Evolutionary conservation across 2,888 invertebrate species (phyloP).

Genomic region (Phlogophora meticulosa): DNA sequence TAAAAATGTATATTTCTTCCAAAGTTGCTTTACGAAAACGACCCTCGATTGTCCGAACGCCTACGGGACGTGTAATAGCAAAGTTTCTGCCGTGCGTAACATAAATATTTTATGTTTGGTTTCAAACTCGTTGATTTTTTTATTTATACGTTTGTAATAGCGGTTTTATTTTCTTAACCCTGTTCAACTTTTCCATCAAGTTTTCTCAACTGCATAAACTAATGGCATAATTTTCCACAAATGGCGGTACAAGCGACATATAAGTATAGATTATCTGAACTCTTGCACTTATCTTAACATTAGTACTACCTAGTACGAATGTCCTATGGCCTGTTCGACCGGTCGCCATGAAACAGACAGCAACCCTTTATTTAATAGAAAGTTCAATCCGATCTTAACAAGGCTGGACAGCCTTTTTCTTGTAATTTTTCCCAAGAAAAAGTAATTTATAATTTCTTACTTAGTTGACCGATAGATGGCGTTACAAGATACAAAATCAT

Average conservation of each 20-base stretch:
- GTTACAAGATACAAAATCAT: slow-evolving; percentile 1
- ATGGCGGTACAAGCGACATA: slow-evolving; percentile 36
- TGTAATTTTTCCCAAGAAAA: slow-evolving; percentile 5
- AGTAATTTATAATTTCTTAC: background rate
- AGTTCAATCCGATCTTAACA: slow-evolving; percentile 41
- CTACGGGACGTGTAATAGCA: slow-evolving; percentile 35
- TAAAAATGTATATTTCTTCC: too few species aligned
- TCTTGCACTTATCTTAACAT: slow-evolving; percentile 46
- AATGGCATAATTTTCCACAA: slow-evolving; percentile 47
- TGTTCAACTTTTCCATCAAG: slow-evolving; percentile 29
- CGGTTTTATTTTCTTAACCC: slow-evolving; percentile 6
- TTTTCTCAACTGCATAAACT: slow-evolving; percentile 23
- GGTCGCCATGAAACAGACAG: slow-evolving; percentile 36
- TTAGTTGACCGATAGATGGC: slow-evolving; percentile 8
- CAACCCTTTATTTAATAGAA: slow-evolving; percentile 61
- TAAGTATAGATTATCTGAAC: slow-evolving; percentile 46
- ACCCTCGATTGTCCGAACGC: too few species aligned
- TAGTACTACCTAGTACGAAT: slow-evolving; percentile 13
- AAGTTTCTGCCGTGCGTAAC: slow-evolving; percentile 11
- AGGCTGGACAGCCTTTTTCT: slow-evolving; percentile 17
- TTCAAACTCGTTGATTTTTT: background rate
- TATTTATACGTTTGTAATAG: background rate
- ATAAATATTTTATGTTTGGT: background rate
- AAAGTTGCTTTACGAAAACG: too few species aligned
- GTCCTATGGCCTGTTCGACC: slow-evolving; percentile 27